Conservation (phyloP, 2,113 vertebrate species). For the Meleagris gallopavo region DNA sequence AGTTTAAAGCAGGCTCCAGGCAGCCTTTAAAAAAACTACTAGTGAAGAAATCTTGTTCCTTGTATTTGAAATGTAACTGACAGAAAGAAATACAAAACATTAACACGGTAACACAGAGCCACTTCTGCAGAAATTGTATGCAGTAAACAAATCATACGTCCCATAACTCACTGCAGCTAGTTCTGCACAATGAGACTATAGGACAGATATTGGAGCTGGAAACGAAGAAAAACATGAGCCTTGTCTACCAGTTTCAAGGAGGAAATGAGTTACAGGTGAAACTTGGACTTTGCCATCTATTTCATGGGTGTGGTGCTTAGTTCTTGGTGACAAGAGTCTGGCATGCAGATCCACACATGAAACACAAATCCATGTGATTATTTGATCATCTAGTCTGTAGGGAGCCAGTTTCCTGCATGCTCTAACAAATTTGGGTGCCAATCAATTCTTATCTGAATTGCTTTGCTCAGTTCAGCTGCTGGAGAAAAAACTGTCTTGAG, state of each 20-base stretch:
- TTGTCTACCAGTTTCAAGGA: background rate
- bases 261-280: background rate
- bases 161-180: rapidly evolving
- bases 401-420: background rate
- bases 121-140: background rate
- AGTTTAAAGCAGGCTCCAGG: background rate
- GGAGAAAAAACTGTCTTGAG: background rate
- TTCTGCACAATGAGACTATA: background rate
- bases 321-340: background rate
- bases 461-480: background rate
- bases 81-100: background rate
- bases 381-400: background rate
- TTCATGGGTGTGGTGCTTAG: background rate
- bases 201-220: background rate
- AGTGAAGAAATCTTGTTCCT: background rate
- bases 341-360: background rate
- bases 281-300: slow-evolving; percentile 15
- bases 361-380: background rate
- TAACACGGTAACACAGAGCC: background rate
- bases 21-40: background rate
- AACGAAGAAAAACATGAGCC: background rate
- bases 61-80: background rate
- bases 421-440: background rate
- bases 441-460: background rate
- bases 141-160: background rate